Evolutionary conservation across 2,113 vertebrate genomes (phyloP).

Genomic region (Pelmatolapia mariae): DNA sequence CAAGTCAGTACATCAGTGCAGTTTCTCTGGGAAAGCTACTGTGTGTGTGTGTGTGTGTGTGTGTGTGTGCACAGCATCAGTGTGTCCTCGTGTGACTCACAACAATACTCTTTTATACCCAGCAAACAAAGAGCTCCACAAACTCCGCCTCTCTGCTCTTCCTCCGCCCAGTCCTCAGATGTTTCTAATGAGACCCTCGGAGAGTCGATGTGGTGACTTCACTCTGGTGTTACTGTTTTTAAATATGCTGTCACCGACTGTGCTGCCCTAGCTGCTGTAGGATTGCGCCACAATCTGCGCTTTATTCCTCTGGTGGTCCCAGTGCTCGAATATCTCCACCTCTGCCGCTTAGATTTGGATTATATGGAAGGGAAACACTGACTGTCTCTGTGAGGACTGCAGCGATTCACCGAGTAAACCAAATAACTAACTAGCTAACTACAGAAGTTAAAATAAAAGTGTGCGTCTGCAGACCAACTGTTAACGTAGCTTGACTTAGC

Average conservation of each 20-base stretch:
- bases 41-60: not conserved
- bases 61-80: not conserved
- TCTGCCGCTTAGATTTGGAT: not conserved
- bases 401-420: not conserved
- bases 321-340: not conserved
- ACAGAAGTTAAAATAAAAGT: not conserved
- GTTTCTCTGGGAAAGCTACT: not conserved
- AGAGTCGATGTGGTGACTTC: not conserved
- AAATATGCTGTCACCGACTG: not conserved
- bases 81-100: not conserved
- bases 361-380: not conserved
- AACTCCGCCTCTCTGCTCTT: not conserved
- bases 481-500: not conserved
- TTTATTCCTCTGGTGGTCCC: not conserved
- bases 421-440: not conserved
- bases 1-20: not conserved
- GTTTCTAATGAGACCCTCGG: not conserved
- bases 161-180: not conserved
- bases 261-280: not conserved
- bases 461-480: not conserved
- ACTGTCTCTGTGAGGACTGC: not conserved
- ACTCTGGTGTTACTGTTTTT: not conserved
- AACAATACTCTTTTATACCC: conserved; percentile 20
- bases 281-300: not conserved
- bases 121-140: conserved; percentile 27